Conservation (phyloP, 2,113 vertebrate species). For the Rutilus rutilus region DNA sequence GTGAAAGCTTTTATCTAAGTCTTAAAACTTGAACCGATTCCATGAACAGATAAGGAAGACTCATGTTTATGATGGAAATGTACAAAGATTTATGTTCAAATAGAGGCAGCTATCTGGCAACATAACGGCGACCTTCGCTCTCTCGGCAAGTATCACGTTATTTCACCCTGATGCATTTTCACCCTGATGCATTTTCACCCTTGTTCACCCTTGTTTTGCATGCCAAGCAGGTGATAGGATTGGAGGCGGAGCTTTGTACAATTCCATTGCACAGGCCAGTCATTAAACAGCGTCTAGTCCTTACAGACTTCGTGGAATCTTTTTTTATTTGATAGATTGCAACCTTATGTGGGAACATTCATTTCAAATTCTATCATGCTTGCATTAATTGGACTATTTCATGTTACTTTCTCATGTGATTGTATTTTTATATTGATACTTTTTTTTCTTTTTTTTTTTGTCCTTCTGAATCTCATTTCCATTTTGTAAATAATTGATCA, state of each 20-base stretch:
- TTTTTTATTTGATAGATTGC: background rate
- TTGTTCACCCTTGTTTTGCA: constrained; percentile 63
- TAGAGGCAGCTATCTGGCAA: constrained; percentile 45
- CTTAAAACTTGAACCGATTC: constrained; percentile 29
- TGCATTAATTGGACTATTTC: background rate
- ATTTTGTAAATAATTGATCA: background rate
- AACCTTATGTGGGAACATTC: background rate
- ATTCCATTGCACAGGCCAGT: constrained; percentile 41
- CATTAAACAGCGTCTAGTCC: constrained; percentile 8
- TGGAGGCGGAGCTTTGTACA: constrained; percentile 54
- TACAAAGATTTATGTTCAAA: constrained; percentile 34
- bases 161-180: constrained; percentile 66
- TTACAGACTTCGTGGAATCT: constrained; percentile 28
- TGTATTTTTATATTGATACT: background rate
- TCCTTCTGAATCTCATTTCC: background rate
- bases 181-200: constrained; percentile 60
- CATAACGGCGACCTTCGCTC: constrained; percentile 50
- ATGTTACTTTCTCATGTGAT: background rate
- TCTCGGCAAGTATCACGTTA: constrained; percentile 66
- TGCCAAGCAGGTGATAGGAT: constrained; percentile 56
- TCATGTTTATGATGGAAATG: constrained; percentile 27
- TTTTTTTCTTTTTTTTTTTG: background rate
- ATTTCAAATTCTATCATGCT: constrained; percentile 7
- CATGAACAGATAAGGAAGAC: constrained; percentile 17
- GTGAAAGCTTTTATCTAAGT: constrained; percentile 17